These are phyloP conservation scores for Cinara cedri DNA, from an alignment of 2,888 invertebrate genomes.

Conservation along the genomic window DNA sequence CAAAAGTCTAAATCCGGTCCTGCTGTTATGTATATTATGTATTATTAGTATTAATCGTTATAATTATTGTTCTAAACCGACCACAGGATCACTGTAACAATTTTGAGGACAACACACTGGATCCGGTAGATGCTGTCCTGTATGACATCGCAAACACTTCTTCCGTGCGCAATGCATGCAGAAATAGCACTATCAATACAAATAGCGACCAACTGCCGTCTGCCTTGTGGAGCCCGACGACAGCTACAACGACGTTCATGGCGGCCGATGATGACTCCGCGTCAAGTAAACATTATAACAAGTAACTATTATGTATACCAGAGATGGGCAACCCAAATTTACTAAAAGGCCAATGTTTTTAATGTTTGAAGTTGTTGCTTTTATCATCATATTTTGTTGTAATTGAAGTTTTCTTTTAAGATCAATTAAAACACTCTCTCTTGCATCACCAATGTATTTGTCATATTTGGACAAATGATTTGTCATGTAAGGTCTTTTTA, in stretches of 20 bases:
- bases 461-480: too few relatives aligned
- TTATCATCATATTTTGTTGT: too few relatives aligned
- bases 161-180: background rate
- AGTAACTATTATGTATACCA: background rate
- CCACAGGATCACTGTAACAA: conserved; percentile 37
- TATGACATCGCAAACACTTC: background rate
- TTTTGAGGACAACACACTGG: background rate
- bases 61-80: background rate
- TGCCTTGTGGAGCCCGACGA: conserved; percentile 38
- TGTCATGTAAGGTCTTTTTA: too few relatives aligned
- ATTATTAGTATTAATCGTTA: background rate
- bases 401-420: too few relatives aligned
- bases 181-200: background rate
- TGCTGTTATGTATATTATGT: background rate
- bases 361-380: too few relatives aligned
- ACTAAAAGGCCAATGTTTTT: too few relatives aligned
- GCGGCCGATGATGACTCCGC: conserved; percentile 14
- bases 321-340: too few relatives aligned
- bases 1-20: too few relatives aligned
- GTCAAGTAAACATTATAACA: conserved; percentile 33
- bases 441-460: too few relatives aligned
- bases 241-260: conserved; percentile 27
- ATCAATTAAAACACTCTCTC: too few relatives aligned
- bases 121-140: background rate
- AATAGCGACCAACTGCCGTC: conserved; percentile 1